Evolutionary conservation across 1,140 invertebrate species (phyloP).

Genomic region (Manduca sexta): DNA sequence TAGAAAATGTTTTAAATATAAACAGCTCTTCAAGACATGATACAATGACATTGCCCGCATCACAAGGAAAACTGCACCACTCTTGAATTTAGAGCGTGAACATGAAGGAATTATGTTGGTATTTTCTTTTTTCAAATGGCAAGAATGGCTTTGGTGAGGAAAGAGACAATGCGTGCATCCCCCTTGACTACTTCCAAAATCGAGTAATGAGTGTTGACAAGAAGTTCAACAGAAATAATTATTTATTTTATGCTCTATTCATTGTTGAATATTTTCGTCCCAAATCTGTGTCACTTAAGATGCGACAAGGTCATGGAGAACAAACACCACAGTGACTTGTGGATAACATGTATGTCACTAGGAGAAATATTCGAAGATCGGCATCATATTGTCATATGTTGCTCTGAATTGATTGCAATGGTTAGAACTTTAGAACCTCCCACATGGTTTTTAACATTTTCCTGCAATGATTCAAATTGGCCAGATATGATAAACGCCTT

Average conservation of each 20-base stretch:
- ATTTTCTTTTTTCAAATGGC: conserved; percentile 20
- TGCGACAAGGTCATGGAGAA: conserved; percentile 36
- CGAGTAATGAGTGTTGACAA: conserved; percentile 20
- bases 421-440: no score
- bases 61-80: conserved; percentile 20
- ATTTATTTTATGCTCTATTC: no score
- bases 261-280: no score
- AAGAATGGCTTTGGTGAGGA: conserved; percentile 14
- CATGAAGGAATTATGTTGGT: conserved; percentile 20
- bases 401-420: no score
- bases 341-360: no score
- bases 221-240: conserved; percentile 8
- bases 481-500: no score
- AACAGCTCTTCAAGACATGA: background rate
- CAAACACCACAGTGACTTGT: conserved; percentile 31
- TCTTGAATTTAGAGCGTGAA: conserved; percentile 18
- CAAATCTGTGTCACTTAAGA: no score
- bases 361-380: no score
- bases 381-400: no score
- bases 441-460: no score
- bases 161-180: conserved; percentile 12
- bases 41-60: conserved; percentile 10
- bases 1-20: conserved; percentile 13
- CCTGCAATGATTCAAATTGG: no score
- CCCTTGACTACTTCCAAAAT: conserved; percentile 28